Conservation (phyloP, 2,113 vertebrate genomes). For the Equus quagga region DNA sequence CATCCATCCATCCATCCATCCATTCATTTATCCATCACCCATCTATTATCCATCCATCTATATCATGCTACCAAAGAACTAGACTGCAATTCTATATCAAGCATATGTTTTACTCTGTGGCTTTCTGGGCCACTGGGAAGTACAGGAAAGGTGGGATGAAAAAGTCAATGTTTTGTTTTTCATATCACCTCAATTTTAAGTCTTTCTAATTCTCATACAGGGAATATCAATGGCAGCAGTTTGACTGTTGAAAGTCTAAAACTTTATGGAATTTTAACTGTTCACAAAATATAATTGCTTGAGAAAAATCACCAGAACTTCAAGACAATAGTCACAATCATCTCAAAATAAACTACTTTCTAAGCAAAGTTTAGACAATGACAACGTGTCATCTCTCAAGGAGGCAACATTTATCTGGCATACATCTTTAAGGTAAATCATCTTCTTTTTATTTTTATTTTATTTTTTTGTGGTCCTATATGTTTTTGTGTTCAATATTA, state of each 20-base stretch:
- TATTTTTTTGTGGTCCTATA: background rate
- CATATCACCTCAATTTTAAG: background rate
- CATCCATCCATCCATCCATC: background rate
- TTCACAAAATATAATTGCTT: background rate
- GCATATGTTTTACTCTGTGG: background rate
- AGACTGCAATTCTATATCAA: background rate
- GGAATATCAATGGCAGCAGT: background rate
- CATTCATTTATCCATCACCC: background rate
- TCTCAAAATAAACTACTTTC: background rate
- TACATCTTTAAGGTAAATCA: conserved; percentile 33
- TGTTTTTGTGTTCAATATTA: conserved; percentile 31
- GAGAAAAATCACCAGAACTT: conserved; percentile 9
- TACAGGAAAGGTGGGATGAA: background rate
- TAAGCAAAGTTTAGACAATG: background rate
- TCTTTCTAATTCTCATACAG: background rate
- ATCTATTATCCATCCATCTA: background rate
- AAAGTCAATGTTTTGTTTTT: background rate
- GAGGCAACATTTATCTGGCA: background rate
- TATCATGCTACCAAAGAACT: background rate
- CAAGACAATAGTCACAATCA: background rate
- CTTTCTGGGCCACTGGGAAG: background rate
- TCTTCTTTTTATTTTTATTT: background rate
- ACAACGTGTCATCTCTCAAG: background rate
- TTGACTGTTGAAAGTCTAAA: background rate
- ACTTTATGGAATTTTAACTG: background rate